Percentiles rank a stretch among this genome's conserved stretches.
These are phyloP conservation scores for Palythoa grandiflora DNA, from an alignment of 92 coral and sea anemone genomes.

Conservation along the genomic window DNA sequence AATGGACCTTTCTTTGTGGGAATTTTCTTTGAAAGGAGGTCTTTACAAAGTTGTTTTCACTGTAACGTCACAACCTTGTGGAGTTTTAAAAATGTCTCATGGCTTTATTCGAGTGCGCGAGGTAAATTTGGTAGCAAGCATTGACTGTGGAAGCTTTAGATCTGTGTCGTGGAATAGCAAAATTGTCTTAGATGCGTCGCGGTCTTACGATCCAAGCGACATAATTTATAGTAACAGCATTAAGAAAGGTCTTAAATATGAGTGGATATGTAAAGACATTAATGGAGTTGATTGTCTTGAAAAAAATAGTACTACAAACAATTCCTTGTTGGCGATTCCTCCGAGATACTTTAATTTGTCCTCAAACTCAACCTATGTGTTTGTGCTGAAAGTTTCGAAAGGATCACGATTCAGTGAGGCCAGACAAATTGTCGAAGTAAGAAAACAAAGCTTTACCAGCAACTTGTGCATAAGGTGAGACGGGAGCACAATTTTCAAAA, in stretches of 20 bases:
- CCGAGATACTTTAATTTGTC: conserved; percentile 49
- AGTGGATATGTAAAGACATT: conserved; percentile 74
- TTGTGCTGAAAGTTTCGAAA: conserved; percentile 67
- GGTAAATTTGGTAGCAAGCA: conserved; percentile 69
- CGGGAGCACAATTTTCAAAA: neutral
- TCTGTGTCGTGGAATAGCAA: conserved; percentile 70
- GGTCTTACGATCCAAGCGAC: conserved; percentile 78
- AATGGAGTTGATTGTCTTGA: conserved; percentile 62
- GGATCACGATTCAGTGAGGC: conserved; percentile 64
- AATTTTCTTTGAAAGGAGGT: conserved; percentile 66
- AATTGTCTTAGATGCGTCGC: conserved; percentile 70
- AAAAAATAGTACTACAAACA: conserved; percentile 40
- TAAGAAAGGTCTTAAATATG: conserved; percentile 49
- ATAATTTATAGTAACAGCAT: conserved; percentile 18
- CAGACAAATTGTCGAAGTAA: conserved; percentile 68
- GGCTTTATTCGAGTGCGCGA: conserved; percentile 79
- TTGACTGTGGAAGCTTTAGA: conserved; percentile 82
- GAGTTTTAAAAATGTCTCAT: conserved; percentile 47
- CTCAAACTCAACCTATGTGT: conserved; percentile 50
- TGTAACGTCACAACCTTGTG: conserved; percentile 62
- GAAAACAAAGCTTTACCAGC: neutral
- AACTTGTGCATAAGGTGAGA: conserved; percentile 39
- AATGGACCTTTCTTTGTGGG: conserved; percentile 59
- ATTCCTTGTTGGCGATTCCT: conserved; percentile 65
- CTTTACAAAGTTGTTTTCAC: conserved; percentile 72